Conservation (phyloP, 2,888 invertebrate species). For the Thereva nobilitata region DNA sequence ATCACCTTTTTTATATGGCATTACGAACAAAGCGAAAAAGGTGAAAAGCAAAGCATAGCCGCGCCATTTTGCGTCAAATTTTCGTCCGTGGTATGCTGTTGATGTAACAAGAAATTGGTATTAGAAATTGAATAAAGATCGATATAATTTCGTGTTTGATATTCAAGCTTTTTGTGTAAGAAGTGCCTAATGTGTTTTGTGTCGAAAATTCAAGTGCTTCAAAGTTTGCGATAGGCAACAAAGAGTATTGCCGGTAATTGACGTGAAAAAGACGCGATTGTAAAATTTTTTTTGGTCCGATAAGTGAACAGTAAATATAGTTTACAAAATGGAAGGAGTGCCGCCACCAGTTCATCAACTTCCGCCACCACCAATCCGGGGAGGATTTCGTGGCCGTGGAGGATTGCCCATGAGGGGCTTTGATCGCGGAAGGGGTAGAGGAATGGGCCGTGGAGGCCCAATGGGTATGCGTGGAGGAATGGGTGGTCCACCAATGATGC, state of each 20-base stretch:
- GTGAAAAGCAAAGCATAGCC: constrained; percentile 3
- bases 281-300: not conserved
- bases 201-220: not conserved
- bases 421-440: constrained; percentile 56
- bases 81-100: constrained; percentile 11
- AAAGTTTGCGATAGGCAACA: not conserved
- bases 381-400: constrained; percentile 53
- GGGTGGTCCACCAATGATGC: constrained; percentile 45
- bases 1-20: too few species aligned
- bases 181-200: not conserved
- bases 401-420: constrained; percentile 54
- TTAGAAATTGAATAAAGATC: constrained; percentile 10
- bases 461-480: constrained; percentile 54
- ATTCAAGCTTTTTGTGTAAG: constrained; percentile 11
- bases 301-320: not conserved
- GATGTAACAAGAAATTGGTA: constrained; percentile 3
- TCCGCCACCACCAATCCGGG: constrained; percentile 49
- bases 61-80: constrained; percentile 23
- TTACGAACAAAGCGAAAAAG: too few species aligned
- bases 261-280: constrained; percentile 3
- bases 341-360: constrained; percentile 42
- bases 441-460: constrained; percentile 57
- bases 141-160: constrained; percentile 4
- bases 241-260: constrained; percentile 1
- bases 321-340: constrained; percentile 44